phyloP scores from a whole-genome alignment of 2,888 invertebrate genomes.

The Lobophora halterata region DNA sequence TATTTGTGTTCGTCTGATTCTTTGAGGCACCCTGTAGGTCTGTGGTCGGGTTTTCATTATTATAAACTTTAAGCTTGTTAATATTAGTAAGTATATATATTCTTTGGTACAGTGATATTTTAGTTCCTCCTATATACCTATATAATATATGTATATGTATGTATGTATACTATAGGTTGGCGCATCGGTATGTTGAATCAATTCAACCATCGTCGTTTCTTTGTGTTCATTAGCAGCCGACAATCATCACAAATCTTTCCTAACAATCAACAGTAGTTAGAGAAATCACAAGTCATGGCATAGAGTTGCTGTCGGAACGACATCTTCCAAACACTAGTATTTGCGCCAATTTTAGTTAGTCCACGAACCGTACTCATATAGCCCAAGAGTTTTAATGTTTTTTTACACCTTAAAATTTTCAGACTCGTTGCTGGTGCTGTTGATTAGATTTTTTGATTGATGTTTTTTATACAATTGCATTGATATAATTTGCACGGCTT shows the following conservation, averaged over 20 bases:
- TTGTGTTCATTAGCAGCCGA: conserved; percentile 10
- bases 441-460: no score
- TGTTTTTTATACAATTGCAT: conserved; percentile 3
- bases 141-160: no score
- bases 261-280: conserved; percentile 29
- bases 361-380: conserved; percentile 29
- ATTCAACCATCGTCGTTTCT: not conserved
- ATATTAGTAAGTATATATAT: no score
- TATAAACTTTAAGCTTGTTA: no score
- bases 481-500: not conserved
- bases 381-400: not conserved
- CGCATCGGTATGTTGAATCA: no score
- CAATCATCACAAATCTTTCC: conserved; percentile 27
- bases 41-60: no score
- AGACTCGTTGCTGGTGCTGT: no score
- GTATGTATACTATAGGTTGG: no score
- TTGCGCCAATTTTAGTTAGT: conserved; percentile 36
- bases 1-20: no score
- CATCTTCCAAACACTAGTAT: conserved; percentile 30
- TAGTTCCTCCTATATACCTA: no score
- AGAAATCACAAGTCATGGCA: conserved; percentile 32
- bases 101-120: no score
- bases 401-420: not conserved
- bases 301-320: conserved; percentile 27
- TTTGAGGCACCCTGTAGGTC: no score